Evolutionary conservation across 2,113 vertebrate species (phyloP).

Genomic region (Capreolus pygargus): DNA sequence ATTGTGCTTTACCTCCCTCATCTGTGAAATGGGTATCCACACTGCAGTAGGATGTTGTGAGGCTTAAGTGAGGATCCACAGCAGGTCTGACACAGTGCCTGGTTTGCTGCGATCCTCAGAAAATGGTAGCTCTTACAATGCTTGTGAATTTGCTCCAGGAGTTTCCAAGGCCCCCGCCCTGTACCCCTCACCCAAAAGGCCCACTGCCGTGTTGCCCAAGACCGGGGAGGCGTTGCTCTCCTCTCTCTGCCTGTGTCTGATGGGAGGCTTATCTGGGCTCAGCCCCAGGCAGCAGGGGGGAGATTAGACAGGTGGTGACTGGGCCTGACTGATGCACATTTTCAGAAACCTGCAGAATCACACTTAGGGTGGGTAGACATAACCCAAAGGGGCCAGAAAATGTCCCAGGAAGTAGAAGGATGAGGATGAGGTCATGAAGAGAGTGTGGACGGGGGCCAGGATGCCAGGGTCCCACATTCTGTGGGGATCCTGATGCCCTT

Average conservation of each 20-base stretch:
- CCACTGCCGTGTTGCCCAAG: rapidly evolving
- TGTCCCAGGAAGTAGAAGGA: not conserved
- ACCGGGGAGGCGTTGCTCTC: not conserved
- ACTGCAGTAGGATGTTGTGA: not conserved
- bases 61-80: rapidly evolving
- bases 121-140: not conserved
- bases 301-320: not conserved
- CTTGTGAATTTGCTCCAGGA: not conserved
- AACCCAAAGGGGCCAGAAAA: not conserved
- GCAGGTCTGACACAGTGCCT: not conserved
- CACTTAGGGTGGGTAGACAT: not conserved
- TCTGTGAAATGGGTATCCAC: rapidly evolving
- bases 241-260: not conserved
- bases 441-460: rapidly evolving
- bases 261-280: not conserved
- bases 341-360: not conserved
- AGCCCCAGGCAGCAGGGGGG: rapidly evolving
- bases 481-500: not conserved
- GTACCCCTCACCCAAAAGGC: not conserved
- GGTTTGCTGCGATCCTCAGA: not conserved
- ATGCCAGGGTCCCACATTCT: not conserved
- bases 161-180: rapidly evolving
- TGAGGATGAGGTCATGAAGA: not conserved
- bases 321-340: not conserved
- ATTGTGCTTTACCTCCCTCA: rapidly evolving